Conservation (phyloP, 37 sponge, comb jelly and placozoan species). For the Chondrosia reniformis region DNA sequence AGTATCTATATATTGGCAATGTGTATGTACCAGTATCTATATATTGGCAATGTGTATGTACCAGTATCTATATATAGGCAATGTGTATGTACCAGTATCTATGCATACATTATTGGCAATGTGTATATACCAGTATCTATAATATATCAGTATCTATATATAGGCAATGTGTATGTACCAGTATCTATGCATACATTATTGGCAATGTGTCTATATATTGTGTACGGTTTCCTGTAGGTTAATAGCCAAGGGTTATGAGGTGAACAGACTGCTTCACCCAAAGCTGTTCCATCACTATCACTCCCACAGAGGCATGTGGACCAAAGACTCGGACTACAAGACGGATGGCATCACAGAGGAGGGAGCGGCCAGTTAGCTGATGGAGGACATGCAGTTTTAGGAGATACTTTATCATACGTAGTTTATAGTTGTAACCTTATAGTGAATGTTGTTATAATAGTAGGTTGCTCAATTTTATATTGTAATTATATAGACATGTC, state of each 20-base stretch:
- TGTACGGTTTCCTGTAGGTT: neutral
- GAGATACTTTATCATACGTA: too few relatives aligned
- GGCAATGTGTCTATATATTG: neutral
- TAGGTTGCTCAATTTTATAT: too few relatives aligned
- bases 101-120: neutral
- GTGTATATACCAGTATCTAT: neutral
- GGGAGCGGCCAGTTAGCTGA: too few relatives aligned
- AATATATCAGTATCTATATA: neutral
- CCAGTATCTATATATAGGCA: neutral
- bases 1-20: neutral
- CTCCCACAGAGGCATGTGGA: conserved; percentile 21
- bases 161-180: neutral
- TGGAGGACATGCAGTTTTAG: too few relatives aligned
- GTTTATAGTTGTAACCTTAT: too few relatives aligned
- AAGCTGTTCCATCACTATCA: conserved; percentile 24
- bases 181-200: neutral
- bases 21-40: neutral
- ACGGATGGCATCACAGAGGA: conserved; percentile 1
- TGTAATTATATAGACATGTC: too few relatives aligned
- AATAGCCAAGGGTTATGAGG: conserved; percentile 8
- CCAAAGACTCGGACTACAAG: neutral
- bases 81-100: neutral
- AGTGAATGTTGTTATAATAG: too few relatives aligned
- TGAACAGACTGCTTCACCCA: conserved; percentile 12
- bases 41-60: neutral